Base-by-base conservation (phyloP, 2,797 vertebrate genomes). In the Eidolon dupreanum region DNA sequence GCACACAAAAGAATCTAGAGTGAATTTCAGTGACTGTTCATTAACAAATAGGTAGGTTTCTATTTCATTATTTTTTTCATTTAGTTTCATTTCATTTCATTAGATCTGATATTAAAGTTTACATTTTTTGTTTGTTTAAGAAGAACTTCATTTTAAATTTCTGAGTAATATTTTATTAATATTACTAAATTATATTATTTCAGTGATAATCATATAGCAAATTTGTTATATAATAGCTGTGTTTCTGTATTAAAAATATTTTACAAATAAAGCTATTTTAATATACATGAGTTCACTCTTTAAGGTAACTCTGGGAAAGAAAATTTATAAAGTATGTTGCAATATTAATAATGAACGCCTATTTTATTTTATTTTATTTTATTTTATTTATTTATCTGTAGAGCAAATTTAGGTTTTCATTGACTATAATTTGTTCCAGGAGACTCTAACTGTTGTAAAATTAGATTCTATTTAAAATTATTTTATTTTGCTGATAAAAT, bases 401-500 rank as follows among this genome's bases (percentile, higher is more conserved):
- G 22, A 86, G 13, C 9, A 91, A 19, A 88, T 83, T 86, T 91
- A 70, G 6, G 4, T 74, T 96, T 93, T 75, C 65, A 66, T 74
- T 93, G 38, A 79, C 74, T 92, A 2, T 28, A 66, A 46, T 95
- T 96, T 90, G 22, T 73, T 93, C 19, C 43, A 93, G 28, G 33
- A 93, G 36, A 51, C 5, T 46, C 12, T 5, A 49, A 41, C 16
- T 73, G 11, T 65, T 93, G 9, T 12, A 89, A 91, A 78, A 93
- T 96, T 75, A 84, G 19, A 94, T 90, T 93, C 55, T 28, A 81
- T 57, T 88, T 94, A 22, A 68, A 89, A 84, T 95, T 79, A 63
- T 88, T 94, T 91, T 83, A 59, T 94, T 89, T 84, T 92, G 24
- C 55, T 84, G 26, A 75, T 79, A 49, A 53, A 85, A 59, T 57